Conservation (phyloP, 2,888 invertebrate species). For the Strigamia maritima region DNA sequence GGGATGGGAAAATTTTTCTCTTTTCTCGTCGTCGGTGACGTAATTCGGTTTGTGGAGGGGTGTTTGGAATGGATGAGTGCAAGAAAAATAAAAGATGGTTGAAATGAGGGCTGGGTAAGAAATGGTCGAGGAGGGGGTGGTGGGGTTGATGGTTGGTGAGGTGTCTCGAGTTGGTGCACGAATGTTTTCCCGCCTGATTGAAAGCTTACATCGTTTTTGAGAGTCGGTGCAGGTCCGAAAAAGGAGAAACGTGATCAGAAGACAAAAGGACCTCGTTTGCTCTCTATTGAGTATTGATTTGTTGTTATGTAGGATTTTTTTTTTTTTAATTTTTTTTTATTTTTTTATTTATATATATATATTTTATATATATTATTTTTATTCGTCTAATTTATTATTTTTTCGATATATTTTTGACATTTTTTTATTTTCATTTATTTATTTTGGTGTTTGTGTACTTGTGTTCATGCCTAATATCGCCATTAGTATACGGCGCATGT, state of each 20-base stretch:
- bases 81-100: neutral
- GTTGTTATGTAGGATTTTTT: constrained; percentile 13
- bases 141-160: neutral
- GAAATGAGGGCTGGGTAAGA: neutral
- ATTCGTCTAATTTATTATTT: neutral
- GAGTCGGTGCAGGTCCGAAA: constrained; percentile 21
- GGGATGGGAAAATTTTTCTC: neutral
- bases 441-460: neutral
- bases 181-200: constrained; percentile 29
- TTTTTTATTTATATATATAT: neutral
- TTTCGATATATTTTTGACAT: neutral
- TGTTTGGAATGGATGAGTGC: neutral
- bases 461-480: neutral
- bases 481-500: constrained; percentile 9
- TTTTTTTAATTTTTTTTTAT: constrained; percentile 9
- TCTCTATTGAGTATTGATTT: constrained; percentile 27
- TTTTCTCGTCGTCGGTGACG: neutral
- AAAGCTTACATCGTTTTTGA: constrained; percentile 29
- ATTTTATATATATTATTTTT: neutral
- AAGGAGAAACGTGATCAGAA: constrained; percentile 21
- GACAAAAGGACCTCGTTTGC: constrained; percentile 27
- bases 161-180: constrained; percentile 26
- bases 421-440: neutral
- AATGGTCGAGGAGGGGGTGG: neutral
- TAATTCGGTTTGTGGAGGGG: neutral